A percentile compares a stretch with the other conserved stretches of the same genome.
Evolutionary conservation across 2,797 vertebrate genomes (phyloP).

Genomic region (Chiloscyllium punctatum): DNA sequence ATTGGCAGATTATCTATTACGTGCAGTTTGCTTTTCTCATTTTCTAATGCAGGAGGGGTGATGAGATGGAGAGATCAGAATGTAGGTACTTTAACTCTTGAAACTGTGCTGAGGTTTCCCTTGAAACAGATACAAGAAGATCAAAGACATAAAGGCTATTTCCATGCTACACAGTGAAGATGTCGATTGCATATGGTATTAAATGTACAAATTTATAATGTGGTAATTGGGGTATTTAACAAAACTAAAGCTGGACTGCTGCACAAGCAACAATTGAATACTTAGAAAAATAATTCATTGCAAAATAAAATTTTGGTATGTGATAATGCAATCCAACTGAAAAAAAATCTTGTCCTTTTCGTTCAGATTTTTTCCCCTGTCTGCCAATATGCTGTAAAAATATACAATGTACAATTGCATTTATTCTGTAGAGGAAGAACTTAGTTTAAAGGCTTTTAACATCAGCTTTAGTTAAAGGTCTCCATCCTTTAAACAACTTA

Average conservation of each 20-base stretch:
- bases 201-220: neutral
- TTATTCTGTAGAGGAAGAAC: conserved; percentile 2
- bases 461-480: neutral
- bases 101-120: neutral
- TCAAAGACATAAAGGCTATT: neutral
- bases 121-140: neutral
- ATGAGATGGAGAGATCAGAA: neutral
- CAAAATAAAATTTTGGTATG: neutral
- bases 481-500: neutral
- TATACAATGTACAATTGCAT: neutral
- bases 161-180: neutral
- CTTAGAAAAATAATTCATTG: neutral
- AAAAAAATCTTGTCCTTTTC: neutral
- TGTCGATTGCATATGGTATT: neutral
- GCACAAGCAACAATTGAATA: neutral
- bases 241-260: neutral
- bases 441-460: conserved; percentile 30
- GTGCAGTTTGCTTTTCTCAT: neutral
- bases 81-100: neutral
- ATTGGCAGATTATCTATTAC: conserved; percentile 33
- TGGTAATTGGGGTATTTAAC: neutral
- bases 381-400: conserved; percentile 32
- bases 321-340: neutral
- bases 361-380: neutral
- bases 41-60: neutral